A percentile compares a stretch with the other conserved stretches of the same genome.
Conservation (phyloP, 1,140 invertebrate species). For the Pectinophora gossypiella region DNA sequence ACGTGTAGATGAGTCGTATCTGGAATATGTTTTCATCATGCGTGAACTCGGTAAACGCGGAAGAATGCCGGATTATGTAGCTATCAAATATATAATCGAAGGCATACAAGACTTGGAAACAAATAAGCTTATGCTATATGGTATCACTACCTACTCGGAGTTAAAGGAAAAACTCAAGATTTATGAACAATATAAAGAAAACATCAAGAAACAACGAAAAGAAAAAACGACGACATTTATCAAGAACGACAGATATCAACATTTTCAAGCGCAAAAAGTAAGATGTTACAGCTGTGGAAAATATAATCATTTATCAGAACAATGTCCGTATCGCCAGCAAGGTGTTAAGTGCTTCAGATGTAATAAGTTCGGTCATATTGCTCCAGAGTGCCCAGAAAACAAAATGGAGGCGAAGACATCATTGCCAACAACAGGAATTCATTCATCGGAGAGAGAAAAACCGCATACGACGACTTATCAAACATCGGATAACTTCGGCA, state of each 20-base stretch:
- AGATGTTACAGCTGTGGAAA: slow-evolving; percentile 4
- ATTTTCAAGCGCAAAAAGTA: too few relatives aligned
- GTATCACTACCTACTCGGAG: slow-evolving; percentile 8
- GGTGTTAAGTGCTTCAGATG: slow-evolving; percentile 3
- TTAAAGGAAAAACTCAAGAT: slow-evolving; percentile 16
- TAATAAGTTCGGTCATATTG: slow-evolving; percentile 7
- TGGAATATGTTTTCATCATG: slow-evolving; percentile 11
- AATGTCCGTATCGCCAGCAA: neutral
- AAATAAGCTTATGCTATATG: slow-evolving; percentile 20
- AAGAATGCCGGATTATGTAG: slow-evolving; percentile 21
- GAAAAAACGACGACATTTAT: too few relatives aligned
- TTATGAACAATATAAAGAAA: too few relatives aligned
- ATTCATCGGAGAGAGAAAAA: too few relatives aligned
- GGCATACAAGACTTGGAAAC: slow-evolving; percentile 12
- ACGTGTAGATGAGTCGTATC: neutral
- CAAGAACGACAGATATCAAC: too few relatives aligned
- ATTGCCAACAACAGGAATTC: too few relatives aligned
- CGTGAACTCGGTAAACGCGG: slow-evolving; percentile 10
- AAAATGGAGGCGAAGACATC: too few relatives aligned
- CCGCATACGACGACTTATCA: too few relatives aligned
- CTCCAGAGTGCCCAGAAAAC: neutral
- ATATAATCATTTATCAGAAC: neutral
- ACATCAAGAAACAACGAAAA: too few relatives aligned
- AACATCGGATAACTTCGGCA: too few relatives aligned
- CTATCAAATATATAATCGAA: neutral